Conservation (phyloP, 1,140 invertebrate genomes). For the Hyles euphorbiae region DNA sequence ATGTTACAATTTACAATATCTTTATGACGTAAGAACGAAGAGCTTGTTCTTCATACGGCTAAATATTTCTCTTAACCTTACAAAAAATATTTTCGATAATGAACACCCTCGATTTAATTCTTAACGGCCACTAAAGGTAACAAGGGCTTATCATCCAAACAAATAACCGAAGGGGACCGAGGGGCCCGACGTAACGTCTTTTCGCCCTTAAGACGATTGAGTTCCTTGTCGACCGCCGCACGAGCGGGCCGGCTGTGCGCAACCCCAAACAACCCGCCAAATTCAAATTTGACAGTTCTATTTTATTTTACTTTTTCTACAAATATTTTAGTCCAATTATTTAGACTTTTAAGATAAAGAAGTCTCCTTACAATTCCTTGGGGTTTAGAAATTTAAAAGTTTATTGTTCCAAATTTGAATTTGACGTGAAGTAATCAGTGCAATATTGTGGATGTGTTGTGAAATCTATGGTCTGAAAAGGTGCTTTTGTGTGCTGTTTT, state of each 20-base stretch:
- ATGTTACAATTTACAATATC: no score
- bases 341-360: not conserved
- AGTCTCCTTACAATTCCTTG: not conserved
- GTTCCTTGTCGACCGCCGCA: slow-evolving; percentile 64
- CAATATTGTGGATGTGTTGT: slow-evolving; percentile 15
- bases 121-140: slow-evolving; percentile 17
- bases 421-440: slow-evolving; percentile 5
- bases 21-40: no score
- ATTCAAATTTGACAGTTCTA: slow-evolving; percentile 30
- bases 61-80: not conserved
- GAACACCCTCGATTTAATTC: not conserved
- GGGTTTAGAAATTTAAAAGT: not conserved
- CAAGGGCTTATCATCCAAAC: slow-evolving; percentile 15
- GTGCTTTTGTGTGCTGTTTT: slow-evolving; percentile 4
- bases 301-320: not conserved
- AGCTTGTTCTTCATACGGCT: no score
- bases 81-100: not conserved
- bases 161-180: slow-evolving; percentile 58
- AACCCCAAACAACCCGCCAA: slow-evolving; percentile 36
- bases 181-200: slow-evolving; percentile 67
- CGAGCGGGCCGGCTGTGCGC: slow-evolving; percentile 44
- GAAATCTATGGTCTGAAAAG: slow-evolving; percentile 13
- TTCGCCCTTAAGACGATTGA: slow-evolving; percentile 62
- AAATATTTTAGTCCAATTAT: slow-evolving; percentile 1
- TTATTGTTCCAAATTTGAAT: no score